A percentile compares a stretch with the other conserved stretches of the same genome.
Conservation (phyloP, 2,113 vertebrate species). For the Neoarius graeffei region DNA sequence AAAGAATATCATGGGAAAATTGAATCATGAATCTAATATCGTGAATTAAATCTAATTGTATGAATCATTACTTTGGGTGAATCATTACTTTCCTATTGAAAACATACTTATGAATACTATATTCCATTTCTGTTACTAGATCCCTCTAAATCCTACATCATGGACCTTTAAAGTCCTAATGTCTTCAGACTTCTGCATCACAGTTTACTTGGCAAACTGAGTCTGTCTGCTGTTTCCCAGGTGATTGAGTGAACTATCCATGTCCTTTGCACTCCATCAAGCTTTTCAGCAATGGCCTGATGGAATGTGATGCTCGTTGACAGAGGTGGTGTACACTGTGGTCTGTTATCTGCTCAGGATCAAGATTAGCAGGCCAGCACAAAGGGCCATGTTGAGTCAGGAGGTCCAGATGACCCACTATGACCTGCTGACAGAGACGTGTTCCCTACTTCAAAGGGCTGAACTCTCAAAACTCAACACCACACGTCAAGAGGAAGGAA, state of each 20-base stretch:
- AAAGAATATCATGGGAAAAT: too few species aligned
- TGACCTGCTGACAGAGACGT: slow-evolving; percentile 28
- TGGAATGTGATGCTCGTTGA: slow-evolving; percentile 43
- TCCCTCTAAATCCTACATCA: too few species aligned
- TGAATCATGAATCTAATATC: too few species aligned
- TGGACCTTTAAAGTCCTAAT: neutral
- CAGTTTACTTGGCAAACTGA: neutral
- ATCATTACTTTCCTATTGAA: too few species aligned
- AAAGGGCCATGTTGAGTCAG: slow-evolving; percentile 39
- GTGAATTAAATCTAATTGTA: too few species aligned
- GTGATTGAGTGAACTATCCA: slow-evolving; percentile 6
- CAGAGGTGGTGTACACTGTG: slow-evolving; percentile 31
- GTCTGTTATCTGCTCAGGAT: slow-evolving; percentile 38
- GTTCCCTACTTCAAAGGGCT: slow-evolving; percentile 35
- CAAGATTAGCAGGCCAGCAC: slow-evolving; percentile 44
- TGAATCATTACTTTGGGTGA: too few species aligned
- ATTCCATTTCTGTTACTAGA: too few species aligned
- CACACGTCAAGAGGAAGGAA: neutral
- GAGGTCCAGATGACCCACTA: slow-evolving; percentile 38
- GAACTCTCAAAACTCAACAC: slow-evolving; percentile 35
- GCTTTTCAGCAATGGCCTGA: slow-evolving; percentile 37
- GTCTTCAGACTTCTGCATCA: neutral
- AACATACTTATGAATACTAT: too few species aligned
- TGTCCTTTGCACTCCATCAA: slow-evolving; percentile 18
- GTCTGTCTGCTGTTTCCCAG: neutral